phyloP scores from a whole-genome alignment of 2,888 invertebrate genomes.

The Tetragonula carbonaria region DNA sequence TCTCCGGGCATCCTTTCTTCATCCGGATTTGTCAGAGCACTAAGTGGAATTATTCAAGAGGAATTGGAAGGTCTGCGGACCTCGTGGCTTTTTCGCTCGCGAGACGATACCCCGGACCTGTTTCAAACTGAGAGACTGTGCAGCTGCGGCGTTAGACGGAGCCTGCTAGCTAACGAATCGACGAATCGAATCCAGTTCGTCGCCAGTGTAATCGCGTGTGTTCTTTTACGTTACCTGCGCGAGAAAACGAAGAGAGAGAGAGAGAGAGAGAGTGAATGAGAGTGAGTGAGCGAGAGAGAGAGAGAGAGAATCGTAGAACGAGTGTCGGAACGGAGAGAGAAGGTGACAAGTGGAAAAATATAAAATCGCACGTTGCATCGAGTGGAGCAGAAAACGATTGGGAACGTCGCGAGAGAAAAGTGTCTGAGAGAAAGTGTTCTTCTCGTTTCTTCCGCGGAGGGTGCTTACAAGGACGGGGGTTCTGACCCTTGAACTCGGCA shows the following conservation, averaged over 20 bases:
- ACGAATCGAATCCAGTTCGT: constrained; percentile 58
- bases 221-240: constrained; percentile 32
- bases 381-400: constrained; percentile 40
- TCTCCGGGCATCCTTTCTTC: constrained; percentile 35
- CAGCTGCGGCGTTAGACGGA: constrained; percentile 33
- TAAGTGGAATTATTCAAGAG: constrained; percentile 75
- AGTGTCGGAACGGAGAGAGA: no score
- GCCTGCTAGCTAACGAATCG: constrained; percentile 65
- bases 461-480: constrained; percentile 61
- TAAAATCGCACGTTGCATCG: constrained; percentile 62
- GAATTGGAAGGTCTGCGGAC: constrained; percentile 71
- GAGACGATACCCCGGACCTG: constrained; percentile 41
- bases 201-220: constrained; percentile 58
- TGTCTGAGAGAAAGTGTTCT: constrained; percentile 43
- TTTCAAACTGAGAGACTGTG: constrained; percentile 29
- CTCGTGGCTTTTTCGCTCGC: constrained; percentile 35
- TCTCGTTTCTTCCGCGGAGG: constrained; percentile 49
- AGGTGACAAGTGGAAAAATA: constrained; percentile 25
- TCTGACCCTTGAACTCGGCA: not conserved
- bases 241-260: not conserved
- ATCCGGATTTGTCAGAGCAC: constrained; percentile 67
- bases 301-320: no score
- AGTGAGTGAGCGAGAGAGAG: not conserved
- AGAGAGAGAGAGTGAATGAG: constrained; percentile 1
- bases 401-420: constrained; percentile 42